Conservation (phyloP, 2,113 vertebrate genomes). For the Brachyhypopomus occidentalis region DNA sequence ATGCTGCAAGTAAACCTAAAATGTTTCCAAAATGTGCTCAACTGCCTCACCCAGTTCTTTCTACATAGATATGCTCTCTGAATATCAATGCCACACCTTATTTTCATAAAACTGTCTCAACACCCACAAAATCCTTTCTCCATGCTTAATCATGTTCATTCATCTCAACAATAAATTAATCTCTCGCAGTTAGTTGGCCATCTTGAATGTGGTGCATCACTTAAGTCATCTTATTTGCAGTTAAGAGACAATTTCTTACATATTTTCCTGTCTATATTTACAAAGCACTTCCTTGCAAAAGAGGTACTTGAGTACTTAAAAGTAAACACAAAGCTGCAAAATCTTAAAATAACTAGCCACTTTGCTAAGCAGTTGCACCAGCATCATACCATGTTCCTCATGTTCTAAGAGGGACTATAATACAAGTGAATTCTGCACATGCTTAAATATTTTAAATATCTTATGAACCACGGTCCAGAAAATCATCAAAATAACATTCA, state of each 20-base stretch:
- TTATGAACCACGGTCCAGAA: not conserved
- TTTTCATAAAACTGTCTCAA: slow-evolving; percentile 27
- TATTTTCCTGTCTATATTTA: not conserved
- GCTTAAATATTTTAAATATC: not conserved
- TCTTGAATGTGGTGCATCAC: too few relatives aligned
- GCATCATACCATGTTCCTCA: too few relatives aligned
- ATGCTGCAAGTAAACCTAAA: not conserved
- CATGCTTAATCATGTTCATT: not conserved
- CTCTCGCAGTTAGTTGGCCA: not conserved
- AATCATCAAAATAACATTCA: not conserved
- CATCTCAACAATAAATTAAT: not conserved
- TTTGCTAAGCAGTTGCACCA: too few relatives aligned
- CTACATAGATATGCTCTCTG: not conserved
- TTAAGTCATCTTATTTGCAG: too few relatives aligned
- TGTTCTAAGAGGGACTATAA: too few relatives aligned
- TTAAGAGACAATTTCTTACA: not conserved
- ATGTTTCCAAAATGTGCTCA: not conserved
- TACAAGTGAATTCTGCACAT: not conserved
- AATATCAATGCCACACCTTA: slow-evolving; percentile 32
- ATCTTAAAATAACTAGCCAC: not conserved
- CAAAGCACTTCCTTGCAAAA: not conserved
- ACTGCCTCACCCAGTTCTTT: slow-evolving; percentile 25
- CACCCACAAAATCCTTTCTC: not conserved
- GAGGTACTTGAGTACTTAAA: not conserved
- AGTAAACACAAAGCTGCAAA: not conserved